Percentiles rank a stretch among this genome's conserved stretches.
These are phyloP conservation scores for Drosophila paracracens DNA, from an alignment of 2,888 invertebrate species.

Conservation along the genomic window DNA sequence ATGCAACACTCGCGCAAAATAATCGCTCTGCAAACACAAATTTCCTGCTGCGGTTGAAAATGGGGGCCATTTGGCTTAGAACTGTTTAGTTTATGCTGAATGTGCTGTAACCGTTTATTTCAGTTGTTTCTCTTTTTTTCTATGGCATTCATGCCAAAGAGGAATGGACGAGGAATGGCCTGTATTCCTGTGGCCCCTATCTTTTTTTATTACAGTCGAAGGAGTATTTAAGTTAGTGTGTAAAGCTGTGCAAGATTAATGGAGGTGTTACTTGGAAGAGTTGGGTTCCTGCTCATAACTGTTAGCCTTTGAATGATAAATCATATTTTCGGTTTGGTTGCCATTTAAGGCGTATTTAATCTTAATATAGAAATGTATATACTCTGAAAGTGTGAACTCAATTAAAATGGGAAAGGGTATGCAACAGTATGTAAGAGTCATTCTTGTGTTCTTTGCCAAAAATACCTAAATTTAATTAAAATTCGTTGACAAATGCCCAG, in stretches of 20 bases:
- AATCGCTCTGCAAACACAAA: constrained; percentile 8
- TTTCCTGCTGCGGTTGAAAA: constrained; percentile 7
- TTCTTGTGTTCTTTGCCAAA: neutral
- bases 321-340: too few species aligned
- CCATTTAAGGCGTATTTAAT: neutral
- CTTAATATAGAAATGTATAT: neutral
- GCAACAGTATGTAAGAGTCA: neutral
- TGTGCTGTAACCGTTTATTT: constrained; percentile 1
- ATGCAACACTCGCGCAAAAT: constrained; percentile 27
- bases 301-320: neutral
- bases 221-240: neutral
- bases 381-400: neutral
- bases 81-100: constrained; percentile 33
- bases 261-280: too few species aligned
- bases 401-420: neutral
- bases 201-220: neutral
- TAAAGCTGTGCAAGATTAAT: neutral
- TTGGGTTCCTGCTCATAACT: neutral
- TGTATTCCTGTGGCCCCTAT: neutral
- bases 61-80: constrained; percentile 36
- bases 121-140: neutral
- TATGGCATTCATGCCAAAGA: neutral
- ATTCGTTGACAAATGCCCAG: neutral
- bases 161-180: neutral
- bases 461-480: neutral